These are phyloP conservation scores for Hycleus cichorii DNA, from an alignment of 1,140 invertebrate genomes.

Conservation along the genomic window DNA sequence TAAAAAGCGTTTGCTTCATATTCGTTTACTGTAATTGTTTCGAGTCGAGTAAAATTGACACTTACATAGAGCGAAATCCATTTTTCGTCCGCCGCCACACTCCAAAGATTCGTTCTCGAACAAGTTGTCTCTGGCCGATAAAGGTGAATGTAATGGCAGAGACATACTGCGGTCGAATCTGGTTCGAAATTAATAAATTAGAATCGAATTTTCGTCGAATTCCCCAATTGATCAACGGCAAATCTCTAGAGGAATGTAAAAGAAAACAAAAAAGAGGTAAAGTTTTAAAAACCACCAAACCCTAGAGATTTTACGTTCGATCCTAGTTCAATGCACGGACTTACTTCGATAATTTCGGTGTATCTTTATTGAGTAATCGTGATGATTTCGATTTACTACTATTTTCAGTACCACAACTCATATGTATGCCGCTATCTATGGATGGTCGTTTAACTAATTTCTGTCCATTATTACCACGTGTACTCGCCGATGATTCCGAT, in stretches of 20 bases:
- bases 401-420: conserved; percentile 49
- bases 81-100: conserved; percentile 43
- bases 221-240: neutral
- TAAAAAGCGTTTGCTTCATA: conserved; percentile 6
- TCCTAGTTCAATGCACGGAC: neutral
- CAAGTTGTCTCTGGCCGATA: conserved; percentile 42
- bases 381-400: conserved; percentile 30
- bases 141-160: conserved; percentile 47
- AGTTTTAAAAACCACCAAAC: neutral
- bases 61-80: conserved; percentile 68
- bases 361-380: conserved; percentile 19
- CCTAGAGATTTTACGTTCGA: neutral
- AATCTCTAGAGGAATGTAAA: neutral
- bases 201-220: too few species aligned
- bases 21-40: too few species aligned
- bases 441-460: conserved; percentile 69
- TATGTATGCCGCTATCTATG: conserved; percentile 77
- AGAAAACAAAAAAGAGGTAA: neutral
- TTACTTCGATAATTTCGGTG: conserved; percentile 49
- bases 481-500: conserved; percentile 33
- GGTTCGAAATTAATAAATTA: conserved; percentile 3
- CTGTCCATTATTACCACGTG: conserved; percentile 34
- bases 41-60: conserved; percentile 13
- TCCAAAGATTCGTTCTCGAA: conserved; percentile 42
- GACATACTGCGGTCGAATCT: conserved; percentile 63